phyloP scores from a whole-genome alignment of 2,888 invertebrate species.

The Trissoscelio sp. region DNA sequence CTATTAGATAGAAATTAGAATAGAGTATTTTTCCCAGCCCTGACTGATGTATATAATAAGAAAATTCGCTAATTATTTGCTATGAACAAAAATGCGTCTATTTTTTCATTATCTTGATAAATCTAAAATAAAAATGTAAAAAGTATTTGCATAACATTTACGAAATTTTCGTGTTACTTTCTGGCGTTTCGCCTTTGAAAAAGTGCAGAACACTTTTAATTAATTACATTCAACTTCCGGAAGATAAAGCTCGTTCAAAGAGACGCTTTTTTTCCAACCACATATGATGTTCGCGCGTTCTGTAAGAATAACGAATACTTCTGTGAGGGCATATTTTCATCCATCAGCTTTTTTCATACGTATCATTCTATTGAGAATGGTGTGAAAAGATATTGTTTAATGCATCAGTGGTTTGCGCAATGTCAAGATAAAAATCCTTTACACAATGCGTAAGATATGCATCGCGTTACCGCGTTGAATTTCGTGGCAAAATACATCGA shows the following conservation, averaged over 20 bases:
- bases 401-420: slow-evolving; percentile 53
- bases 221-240: slow-evolving; percentile 53
- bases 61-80: too few relatives aligned
- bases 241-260: slow-evolving; percentile 57
- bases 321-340: slow-evolving; percentile 53
- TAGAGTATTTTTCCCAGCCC: too few relatives aligned
- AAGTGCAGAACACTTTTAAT: slow-evolving; percentile 52
- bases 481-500: slow-evolving; percentile 43
- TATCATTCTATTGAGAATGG: slow-evolving; percentile 61
- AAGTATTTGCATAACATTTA: too few relatives aligned
- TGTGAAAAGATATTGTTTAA: slow-evolving; percentile 65
- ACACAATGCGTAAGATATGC: slow-evolving; percentile 58
- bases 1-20: too few relatives aligned
- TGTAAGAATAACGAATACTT: slow-evolving; percentile 53
- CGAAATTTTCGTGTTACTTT: too few relatives aligned
- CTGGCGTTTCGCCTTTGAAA: slow-evolving; percentile 16
- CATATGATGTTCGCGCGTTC: slow-evolving; percentile 38
- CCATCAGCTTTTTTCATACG: slow-evolving; percentile 54
- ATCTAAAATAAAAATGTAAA: too few relatives aligned
- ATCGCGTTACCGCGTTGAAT: slow-evolving; percentile 48
- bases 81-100: too few relatives aligned
- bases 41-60: too few relatives aligned
- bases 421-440: slow-evolving; percentile 67
- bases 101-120: too few relatives aligned
- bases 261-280: slow-evolving; percentile 42